Evolutionary conservation across 2,888 invertebrate species (phyloP).

Genomic region (Drosophila fulvimacula): DNA sequence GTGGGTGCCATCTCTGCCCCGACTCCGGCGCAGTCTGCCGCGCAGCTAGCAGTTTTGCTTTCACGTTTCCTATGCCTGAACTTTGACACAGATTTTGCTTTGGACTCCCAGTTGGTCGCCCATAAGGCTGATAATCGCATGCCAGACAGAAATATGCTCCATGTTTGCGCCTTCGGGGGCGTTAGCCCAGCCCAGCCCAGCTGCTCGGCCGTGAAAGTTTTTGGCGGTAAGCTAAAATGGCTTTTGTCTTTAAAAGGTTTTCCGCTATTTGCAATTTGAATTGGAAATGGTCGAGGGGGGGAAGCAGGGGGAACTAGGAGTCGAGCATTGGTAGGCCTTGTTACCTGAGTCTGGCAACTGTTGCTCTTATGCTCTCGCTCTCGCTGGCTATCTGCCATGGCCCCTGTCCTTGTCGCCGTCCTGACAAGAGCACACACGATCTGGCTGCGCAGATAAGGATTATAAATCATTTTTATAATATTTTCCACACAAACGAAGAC

Average conservation of each 20-base stretch:
- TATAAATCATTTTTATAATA: conserved; percentile 77
- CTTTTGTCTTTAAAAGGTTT: conserved; percentile 55
- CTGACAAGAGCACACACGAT: conserved; percentile 64
- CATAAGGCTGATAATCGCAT: conserved; percentile 71
- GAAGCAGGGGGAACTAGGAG: not conserved
- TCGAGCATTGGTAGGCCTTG: conserved; percentile 2
- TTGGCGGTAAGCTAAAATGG: conserved; percentile 40
- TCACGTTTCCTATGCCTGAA: conserved; percentile 75
- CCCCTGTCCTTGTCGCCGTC: conserved; percentile 28
- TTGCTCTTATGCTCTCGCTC: conserved; percentile 26
- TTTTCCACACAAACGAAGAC: conserved; percentile 67
- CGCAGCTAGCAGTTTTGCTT: conserved; percentile 57
- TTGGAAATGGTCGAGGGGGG: conserved; percentile 16
- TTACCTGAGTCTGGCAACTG: conserved; percentile 33
- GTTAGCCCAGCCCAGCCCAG: conserved; percentile 42
- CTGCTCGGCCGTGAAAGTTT: conserved; percentile 66
- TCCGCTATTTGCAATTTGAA: conserved; percentile 36
- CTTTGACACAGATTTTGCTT: conserved; percentile 76
- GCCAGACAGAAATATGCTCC: conserved; percentile 68
- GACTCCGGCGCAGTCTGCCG: conserved; percentile 2
- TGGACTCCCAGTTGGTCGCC: conserved; percentile 32
- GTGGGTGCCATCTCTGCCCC: conserved; percentile 51
- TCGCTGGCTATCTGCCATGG: conserved; percentile 44
- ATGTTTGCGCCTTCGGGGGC: conserved; percentile 72
- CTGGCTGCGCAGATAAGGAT: conserved; percentile 70